phyloP scores from a whole-genome alignment of 2,797 vertebrate genomes.

The Peromyscus eremicus region DNA sequence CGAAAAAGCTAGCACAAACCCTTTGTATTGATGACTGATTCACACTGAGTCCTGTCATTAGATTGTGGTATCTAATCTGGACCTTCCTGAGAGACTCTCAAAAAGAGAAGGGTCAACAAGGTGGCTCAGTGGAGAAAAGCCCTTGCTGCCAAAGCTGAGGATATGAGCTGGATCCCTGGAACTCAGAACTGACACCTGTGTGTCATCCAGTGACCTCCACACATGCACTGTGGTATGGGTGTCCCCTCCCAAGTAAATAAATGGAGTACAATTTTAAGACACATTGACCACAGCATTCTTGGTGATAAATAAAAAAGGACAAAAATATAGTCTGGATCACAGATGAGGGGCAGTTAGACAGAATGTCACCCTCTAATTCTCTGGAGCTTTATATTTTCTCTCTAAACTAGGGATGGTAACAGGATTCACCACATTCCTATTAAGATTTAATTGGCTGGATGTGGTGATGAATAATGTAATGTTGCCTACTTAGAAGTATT shows the following conservation, averaged over 20 bases:
- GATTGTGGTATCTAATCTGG: background rate
- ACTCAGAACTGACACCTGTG: background rate
- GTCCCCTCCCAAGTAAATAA: background rate
- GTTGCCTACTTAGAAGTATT: background rate
- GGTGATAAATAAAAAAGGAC: background rate
- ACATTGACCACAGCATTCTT: background rate
- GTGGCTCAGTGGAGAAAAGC: background rate
- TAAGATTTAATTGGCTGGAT: slow-evolving; percentile 38
- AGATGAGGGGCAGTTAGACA: slow-evolving; percentile 31
- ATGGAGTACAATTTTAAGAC: background rate
- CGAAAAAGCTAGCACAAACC: background rate
- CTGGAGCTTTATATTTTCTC: slow-evolving; percentile 22
- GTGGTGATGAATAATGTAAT: background rate
- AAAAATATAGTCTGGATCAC: slow-evolving; percentile 24
- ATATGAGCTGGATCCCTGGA: background rate
- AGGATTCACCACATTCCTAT: slow-evolving; percentile 20
- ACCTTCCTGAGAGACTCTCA: background rate
- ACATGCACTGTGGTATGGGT: background rate
- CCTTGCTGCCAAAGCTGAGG: background rate
- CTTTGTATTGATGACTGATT: slow-evolving; percentile 19
- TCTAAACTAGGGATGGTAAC: background rate
- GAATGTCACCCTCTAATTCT: slow-evolving; percentile 24
- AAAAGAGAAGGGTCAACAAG: background rate
- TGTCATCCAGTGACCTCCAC: background rate
- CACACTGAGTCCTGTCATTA: slow-evolving; percentile 17